These are phyloP conservation scores for Trogon melanurus DNA, from an alignment of 2,113 vertebrate genomes.

Conservation along the genomic window DNA sequence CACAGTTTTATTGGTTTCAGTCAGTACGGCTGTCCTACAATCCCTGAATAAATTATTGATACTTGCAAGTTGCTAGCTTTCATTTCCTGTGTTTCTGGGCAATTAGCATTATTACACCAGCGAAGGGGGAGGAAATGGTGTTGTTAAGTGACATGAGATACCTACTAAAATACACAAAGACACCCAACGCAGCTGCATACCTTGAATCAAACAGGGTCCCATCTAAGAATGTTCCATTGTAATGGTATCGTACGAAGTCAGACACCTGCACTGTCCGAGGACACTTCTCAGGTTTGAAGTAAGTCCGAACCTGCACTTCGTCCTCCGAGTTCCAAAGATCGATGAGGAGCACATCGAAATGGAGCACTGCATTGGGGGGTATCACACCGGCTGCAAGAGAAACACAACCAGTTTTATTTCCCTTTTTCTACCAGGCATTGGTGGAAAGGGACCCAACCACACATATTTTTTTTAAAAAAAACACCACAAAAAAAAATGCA, in stretches of 20 bases:
- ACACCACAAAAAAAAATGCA: too few relatives aligned
- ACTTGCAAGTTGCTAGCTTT: background rate
- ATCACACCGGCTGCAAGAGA: constrained; percentile 85
- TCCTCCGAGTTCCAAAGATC: constrained; percentile 95
- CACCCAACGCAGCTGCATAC: constrained; percentile 60
- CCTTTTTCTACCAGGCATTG: background rate
- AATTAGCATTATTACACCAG: background rate
- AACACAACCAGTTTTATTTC: background rate
- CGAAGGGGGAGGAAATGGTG: background rate
- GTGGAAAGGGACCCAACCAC: accelerated
- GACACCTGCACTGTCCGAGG: constrained; percentile 90
- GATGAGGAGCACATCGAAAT: constrained; percentile 93
- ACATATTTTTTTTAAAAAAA: background rate
- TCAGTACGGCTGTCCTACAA: background rate
- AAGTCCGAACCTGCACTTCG: constrained; percentile 86
- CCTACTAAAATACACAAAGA: background rate
- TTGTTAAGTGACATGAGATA: background rate
- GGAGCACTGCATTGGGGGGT: constrained; percentile 89
- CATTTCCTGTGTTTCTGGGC: background rate
- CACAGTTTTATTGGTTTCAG: background rate
- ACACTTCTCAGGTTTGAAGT: constrained; percentile 85
- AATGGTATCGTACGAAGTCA: constrained; percentile 95
- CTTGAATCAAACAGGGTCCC: constrained; percentile 98
- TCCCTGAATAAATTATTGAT: background rate
- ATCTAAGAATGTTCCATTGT: constrained; percentile 94